Conservation (phyloP, 2,888 invertebrate genomes). For the Unio delphinus region DNA sequence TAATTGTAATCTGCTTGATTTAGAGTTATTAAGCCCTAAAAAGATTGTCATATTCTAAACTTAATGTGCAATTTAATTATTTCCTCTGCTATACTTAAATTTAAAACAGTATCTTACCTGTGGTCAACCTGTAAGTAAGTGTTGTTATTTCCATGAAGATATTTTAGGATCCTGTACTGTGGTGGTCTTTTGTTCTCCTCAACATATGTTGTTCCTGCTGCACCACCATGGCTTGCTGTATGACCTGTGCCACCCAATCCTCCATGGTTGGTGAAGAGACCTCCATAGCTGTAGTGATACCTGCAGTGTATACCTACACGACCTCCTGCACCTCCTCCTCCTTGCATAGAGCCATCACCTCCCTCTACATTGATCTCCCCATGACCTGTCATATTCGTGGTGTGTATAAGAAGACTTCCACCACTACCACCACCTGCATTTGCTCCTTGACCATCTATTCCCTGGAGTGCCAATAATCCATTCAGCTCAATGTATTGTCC, state of each 20-base stretch:
- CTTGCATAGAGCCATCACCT: constrained; percentile 42
- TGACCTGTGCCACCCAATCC: constrained; percentile 33
- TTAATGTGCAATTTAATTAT: no score
- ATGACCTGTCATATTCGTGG: constrained; percentile 58
- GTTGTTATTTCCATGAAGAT: constrained; percentile 34
- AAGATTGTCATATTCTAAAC: no score
- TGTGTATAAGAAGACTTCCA: constrained; percentile 48
- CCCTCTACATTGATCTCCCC: constrained; percentile 53
- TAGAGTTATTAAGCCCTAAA: no score
- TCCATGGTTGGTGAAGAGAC: constrained; percentile 46
- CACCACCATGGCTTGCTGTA: constrained; percentile 36
- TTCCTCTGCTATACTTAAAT: no score
- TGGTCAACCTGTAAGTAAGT: constrained; percentile 54
- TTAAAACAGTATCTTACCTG: constrained; percentile 10
- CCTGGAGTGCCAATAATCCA: constrained; percentile 48
- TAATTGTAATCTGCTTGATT: no score
- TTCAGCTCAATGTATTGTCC: constrained; percentile 53
- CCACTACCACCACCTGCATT: constrained; percentile 58
- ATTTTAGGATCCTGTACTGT: constrained; percentile 53
- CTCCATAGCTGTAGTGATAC: constrained; percentile 53
- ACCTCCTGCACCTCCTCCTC: constrained; percentile 52
- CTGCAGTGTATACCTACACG: constrained; percentile 52
- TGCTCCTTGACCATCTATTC: constrained; percentile 35
- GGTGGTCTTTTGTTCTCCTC: constrained; percentile 56
- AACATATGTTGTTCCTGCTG: constrained; percentile 59